Base-by-base conservation (phyloP, 2,113 vertebrate species). In the Caretta caretta region DNA sequence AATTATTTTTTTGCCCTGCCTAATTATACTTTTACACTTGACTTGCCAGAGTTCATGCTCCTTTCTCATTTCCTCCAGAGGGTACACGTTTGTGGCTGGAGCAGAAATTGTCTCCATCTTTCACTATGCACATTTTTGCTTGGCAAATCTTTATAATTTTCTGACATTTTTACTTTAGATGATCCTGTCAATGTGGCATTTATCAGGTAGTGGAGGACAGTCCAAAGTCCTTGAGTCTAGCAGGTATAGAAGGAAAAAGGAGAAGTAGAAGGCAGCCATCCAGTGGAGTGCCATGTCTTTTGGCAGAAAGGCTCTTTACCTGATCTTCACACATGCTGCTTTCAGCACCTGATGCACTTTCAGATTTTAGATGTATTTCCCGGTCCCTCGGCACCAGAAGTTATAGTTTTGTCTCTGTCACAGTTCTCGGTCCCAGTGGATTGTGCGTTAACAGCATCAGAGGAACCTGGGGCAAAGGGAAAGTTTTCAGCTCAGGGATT, bases 371-470 rank as follows among this genome's bases (percentile, higher is more conserved):
- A 62, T 42, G 17, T 90, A 12, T 69, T 42, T 94, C 80, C 69
- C 4, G 88, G 27, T 69, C 51, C 59, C 38, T 62, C 0, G 0
- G 50, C 54, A 56, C 5, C 51, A 12, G 54, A 0, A 2, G 42
- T 10, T 46, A 75, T 59, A 75, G 84, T 49, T 69, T 22, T 46
- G 84, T 56, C 24, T 13, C 31, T 31, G 38, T 38, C 62, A 49
- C 56, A 54, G 84, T 50, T 46, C 38, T 89, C 54, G 5, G 14
- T 1, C 4, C 27, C 2, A 0, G 83, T 84, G 35, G 0, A 0
- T 69, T 46, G 19, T 31, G 31, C 85, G 6, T 76, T 84, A 56
- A 56, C 59, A 93, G 84, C n/a, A 17, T 38, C 51, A 3, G 79
- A 80, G 75, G 17, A 92, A 5, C 10, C 4, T 0, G 0, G n/a